Evolutionary conservation across 2,888 invertebrate genomes (phyloP), one percentile per base, ranked within the genome.

Genomic region (Ptychoptera contaminata): DNA sequence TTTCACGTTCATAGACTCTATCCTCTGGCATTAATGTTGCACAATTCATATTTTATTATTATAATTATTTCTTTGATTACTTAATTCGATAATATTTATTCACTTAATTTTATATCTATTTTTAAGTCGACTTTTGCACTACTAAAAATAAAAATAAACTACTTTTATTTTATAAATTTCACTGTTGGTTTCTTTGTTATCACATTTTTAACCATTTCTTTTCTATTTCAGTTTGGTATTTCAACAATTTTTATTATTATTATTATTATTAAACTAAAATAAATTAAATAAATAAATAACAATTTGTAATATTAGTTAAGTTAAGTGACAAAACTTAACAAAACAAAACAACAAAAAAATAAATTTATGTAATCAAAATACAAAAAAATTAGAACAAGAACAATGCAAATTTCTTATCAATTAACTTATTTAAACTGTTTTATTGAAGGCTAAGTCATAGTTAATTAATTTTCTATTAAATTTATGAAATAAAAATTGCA

Each of bases 11-110:
- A 39, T 40, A 34, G 15, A 34, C 16, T 36, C 16, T 34, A 31
- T 40, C 46, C 43, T 14, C 50, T 34, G 60, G 53, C 42, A 61
- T 57, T 53, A 62, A 55, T 45, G 63, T 61, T 48, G 63, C 62
- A 54, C 65, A 65, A 56, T 65, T 65, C 65, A 65, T 64, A 45
- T 51, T 52, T 31, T 37, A 34, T 40, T 14, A 48, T 43, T 35
- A 11, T 45, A 46, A 37, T 48, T 46, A 30, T 43, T 43, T 43
- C 44, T 40, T 46, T 46, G 37, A 43, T 46, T 15, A 11, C 15
- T 15, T 16, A 31, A 31, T 23, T 38, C 10, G 10, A 23, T 35
- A 40, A 31, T 40, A 9, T 9, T 35, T 35, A 16, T 42, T 35
- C 35, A 40, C 15, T 40, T 29, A 16, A 42, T 30, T 14, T 42